Evolutionary conservation across 2,113 vertebrate genomes (phyloP).

Genomic region (Saguinus imperator): DNA sequence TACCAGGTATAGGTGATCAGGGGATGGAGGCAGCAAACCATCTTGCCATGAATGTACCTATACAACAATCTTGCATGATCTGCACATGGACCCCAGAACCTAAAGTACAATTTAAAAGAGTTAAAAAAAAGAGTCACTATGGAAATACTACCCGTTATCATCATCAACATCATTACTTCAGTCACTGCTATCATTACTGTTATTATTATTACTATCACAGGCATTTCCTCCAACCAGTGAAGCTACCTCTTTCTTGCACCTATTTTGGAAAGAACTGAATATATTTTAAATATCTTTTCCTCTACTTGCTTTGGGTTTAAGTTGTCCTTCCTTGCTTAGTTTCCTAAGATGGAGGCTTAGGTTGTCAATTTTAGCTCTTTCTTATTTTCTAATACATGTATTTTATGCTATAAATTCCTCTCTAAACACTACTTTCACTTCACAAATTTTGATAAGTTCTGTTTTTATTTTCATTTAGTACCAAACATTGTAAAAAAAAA

Average conservation of each 20-base stretch:
- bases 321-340: background rate
- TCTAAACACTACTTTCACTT: background rate
- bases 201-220: background rate
- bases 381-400: background rate
- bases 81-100: too few relatives aligned
- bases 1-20: too few relatives aligned
- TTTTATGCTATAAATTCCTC: background rate
- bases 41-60: too few relatives aligned
- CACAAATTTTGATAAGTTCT: background rate
- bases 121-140: too few relatives aligned
- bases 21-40: too few relatives aligned
- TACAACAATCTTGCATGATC: too few relatives aligned
- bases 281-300: slow-evolving; percentile 6
- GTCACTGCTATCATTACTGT: background rate
- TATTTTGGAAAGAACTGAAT: background rate
- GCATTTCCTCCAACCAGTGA: background rate
- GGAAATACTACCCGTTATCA: background rate
- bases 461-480: slow-evolving; percentile 8
- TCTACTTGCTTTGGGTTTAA: background rate
- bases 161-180: too few relatives aligned
- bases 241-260: background rate
- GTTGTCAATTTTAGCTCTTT: background rate
- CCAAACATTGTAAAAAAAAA: background rate
- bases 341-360: background rate
- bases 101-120: too few relatives aligned